Evolutionary conservation across 2,797 vertebrate species (phyloP), one percentile per base, ranked within the genome.

Genomic region (Sylvia borin): DNA sequence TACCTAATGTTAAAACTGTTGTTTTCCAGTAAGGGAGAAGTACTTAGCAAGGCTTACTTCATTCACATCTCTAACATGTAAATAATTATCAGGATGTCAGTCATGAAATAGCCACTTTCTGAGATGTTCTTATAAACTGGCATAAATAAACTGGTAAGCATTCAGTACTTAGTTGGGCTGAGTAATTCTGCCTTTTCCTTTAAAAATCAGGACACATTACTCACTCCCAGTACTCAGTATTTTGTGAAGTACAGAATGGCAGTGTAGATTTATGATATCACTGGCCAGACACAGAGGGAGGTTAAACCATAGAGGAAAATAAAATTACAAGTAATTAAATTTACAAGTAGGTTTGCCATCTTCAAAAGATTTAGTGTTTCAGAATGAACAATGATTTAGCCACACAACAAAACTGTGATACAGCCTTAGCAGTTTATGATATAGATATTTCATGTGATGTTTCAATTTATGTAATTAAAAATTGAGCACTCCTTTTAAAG

Each of bases 241-340:
- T 97, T 98, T 96, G 68, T 73, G 81, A 93, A 97, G 91, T 92
- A 94, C 82, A 92, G 85, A 61, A 74, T 95, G 94, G 85, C 95
- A 96, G 83, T 94, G 76, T 83, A 97, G 97, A 98, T 98, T 98
- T 98, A 98, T 98, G 94, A 66, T 96, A 95, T 93, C 38, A 29
- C 90, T 65, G 86, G 96, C 97, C 95, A 97, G 91, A 95, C 91
- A 96, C 95, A 96, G 92, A 97, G 95, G 97, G 97, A 98, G 98
- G 98, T 98, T 98, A 98, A 98, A 98, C 97, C 54, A 13, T 97
- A 94, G 96, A 97, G 97, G 95, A 97, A 98, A 98, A 98, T 98
- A 98, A 98, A 98, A 98, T 98, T 98, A 98, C 96, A 88, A 92
- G 96, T 97, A 98, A 98, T 98, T 98, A 98, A 98, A 98, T 98